Evolutionary conservation across 1,140 invertebrate species (phyloP).

Genomic region (Drosophila arawakana): DNA sequence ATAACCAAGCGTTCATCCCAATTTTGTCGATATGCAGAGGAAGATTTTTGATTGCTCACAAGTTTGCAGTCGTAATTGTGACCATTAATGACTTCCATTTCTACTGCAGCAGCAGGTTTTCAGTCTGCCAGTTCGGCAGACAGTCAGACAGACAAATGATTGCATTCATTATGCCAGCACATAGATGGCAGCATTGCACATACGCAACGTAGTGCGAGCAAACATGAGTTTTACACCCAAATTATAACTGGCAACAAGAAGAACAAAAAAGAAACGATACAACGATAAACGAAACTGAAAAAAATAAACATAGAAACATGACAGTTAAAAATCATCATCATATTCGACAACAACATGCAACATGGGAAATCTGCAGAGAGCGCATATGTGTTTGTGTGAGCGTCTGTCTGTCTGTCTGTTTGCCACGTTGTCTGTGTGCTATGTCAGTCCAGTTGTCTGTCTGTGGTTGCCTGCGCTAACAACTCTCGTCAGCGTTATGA

Average conservation of each 20-base stretch:
- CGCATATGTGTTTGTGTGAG: constrained; percentile 18
- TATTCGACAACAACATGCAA: constrained; percentile 59
- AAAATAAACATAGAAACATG: constrained; percentile 11
- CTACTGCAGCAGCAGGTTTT: background rate
- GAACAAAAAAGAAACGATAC: constrained; percentile 10
- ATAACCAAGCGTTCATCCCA: background rate
- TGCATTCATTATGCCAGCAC: constrained; percentile 11
- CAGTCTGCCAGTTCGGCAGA: background rate
- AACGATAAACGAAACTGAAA: constrained; percentile 18
- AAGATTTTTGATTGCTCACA: background rate
- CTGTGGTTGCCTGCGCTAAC: constrained; percentile 39
- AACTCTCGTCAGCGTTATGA: constrained; percentile 45
- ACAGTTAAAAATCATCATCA: constrained; percentile 40
- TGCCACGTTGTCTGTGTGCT: constrained; percentile 18
- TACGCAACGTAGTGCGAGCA: constrained; percentile 55
- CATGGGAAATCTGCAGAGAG: constrained; percentile 61
- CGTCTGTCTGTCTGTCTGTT: constrained; percentile 13
- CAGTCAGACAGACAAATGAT: constrained; percentile 20
- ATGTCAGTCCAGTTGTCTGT: constrained; percentile 19
- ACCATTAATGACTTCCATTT: constrained; percentile 18
- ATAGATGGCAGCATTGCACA: constrained; percentile 51
- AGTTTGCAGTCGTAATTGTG: constrained; percentile 8
- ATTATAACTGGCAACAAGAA: background rate
- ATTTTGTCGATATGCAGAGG: background rate
- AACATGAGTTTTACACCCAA: constrained; percentile 46